phyloP scores from a whole-genome alignment of 2,888 invertebrate species.

The Anoplius nigerrimus region DNA sequence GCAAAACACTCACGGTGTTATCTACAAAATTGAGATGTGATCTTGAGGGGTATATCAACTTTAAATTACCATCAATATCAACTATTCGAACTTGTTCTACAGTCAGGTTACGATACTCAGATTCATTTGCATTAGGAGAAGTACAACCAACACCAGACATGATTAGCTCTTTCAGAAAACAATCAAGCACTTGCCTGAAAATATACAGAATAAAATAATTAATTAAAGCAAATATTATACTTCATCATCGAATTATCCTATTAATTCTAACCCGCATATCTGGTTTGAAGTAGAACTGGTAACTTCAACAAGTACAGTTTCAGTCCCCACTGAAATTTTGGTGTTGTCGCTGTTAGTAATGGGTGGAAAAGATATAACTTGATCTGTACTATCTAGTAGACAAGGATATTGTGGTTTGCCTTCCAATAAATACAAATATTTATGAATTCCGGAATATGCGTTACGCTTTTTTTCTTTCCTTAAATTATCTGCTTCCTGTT shows the following conservation, averaged over 20 bases:
- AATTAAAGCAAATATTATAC: not conserved
- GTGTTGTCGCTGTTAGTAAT: constrained; percentile 89
- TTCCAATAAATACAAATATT: constrained; percentile 87
- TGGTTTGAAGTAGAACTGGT: constrained; percentile 82
- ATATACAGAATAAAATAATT: not conserved
- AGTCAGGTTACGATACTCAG: constrained; percentile 68
- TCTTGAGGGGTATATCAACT: constrained; percentile 87
- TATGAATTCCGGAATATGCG: constrained; percentile 88
- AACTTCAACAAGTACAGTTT: constrained; percentile 84
- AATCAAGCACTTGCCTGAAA: constrained; percentile 80
- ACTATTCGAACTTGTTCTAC: constrained; percentile 84
- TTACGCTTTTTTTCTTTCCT: constrained; percentile 90
- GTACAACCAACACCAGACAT: constrained; percentile 77
- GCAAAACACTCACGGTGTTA: constrained; percentile 55
- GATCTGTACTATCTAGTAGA: constrained; percentile 79
- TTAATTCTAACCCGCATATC: constrained; percentile 76
- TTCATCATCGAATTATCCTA: not conserved
- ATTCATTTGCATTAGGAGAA: constrained; percentile 63
- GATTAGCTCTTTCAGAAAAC: constrained; percentile 81
- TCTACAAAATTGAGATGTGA: constrained; percentile 81
- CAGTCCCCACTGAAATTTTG: constrained; percentile 84
- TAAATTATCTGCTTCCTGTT: constrained; percentile 86
- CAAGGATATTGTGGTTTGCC: constrained; percentile 86
- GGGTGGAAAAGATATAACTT: constrained; percentile 90
- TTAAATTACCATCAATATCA: constrained; percentile 82